A percentile compares a stretch with the other conserved stretches of the same genome.
Evolutionary conservation across 2,113 vertebrate species (phyloP).

Genomic region (Chloroceryle aenea): DNA sequence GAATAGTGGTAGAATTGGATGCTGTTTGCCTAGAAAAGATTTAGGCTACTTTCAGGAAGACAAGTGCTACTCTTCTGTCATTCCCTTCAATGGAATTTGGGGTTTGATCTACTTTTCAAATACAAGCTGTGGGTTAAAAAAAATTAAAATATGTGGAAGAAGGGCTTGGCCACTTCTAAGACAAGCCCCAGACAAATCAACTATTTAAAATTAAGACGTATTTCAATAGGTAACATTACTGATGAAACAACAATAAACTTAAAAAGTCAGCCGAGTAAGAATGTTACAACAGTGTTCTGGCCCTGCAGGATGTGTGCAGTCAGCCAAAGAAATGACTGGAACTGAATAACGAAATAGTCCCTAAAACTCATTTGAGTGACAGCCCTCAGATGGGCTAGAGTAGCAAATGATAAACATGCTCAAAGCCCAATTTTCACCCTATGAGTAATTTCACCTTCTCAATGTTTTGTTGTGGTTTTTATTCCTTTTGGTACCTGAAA

Average conservation of each 20-base stretch:
- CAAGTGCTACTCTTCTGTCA: neutral
- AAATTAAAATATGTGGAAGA: neutral
- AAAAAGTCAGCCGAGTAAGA: neutral
- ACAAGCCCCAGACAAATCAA: neutral
- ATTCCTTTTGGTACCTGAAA: neutral
- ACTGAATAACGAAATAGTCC: neutral
- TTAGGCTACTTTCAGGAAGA: neutral
- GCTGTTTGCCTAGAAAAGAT: neutral
- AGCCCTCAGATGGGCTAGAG: neutral
- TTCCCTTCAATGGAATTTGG: neutral
- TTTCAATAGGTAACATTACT: neutral
- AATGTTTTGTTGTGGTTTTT: neutral
- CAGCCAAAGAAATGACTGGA: neutral
- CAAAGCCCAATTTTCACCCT: neutral
- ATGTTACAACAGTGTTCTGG: neutral
- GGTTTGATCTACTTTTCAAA: neutral
- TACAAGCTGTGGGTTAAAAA: neutral
- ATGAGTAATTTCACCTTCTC: neutral
- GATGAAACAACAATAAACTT: neutral
- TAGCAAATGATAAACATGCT: neutral
- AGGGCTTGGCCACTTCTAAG: neutral
- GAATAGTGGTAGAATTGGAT: neutral
- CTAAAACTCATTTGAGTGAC: neutral
- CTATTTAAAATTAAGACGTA: neutral
- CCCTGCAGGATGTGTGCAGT: neutral